These are phyloP conservation scores for Nasonia oneida DNA, from an alignment of 2,888 invertebrate species.

Conservation along the genomic window DNA sequence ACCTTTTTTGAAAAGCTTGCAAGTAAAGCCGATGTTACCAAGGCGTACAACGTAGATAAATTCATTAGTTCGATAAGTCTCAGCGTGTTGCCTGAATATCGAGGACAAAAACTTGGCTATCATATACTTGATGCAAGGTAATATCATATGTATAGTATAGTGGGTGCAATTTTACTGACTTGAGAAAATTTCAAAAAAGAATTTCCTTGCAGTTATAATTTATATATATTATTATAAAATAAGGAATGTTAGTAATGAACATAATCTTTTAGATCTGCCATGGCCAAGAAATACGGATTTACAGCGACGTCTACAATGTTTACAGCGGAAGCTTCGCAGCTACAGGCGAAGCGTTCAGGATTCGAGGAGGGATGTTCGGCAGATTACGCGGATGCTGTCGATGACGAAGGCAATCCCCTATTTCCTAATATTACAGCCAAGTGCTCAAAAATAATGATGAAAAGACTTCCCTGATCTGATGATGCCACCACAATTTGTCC, in stretches of 20 bases:
- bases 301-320: conserved; percentile 69
- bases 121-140: conserved; percentile 71
- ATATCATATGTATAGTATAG: background rate
- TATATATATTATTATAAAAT: background rate
- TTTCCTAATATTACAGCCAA: conserved; percentile 58
- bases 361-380: conserved; percentile 63
- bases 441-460: conserved; percentile 58
- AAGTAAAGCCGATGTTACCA: conserved; percentile 47
- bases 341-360: conserved; percentile 68
- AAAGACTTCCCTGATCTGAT: conserved; percentile 38
- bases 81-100: conserved; percentile 72
- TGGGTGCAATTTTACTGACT: no score
- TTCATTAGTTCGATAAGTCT: conserved; percentile 75
- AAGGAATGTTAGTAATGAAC: background rate
- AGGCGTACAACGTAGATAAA: conserved; percentile 68
- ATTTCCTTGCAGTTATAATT: background rate
- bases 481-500: background rate
- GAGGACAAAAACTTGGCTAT: conserved; percentile 74
- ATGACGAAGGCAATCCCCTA: conserved; percentile 58
- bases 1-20: conserved; percentile 35
- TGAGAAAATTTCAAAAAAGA: no score
- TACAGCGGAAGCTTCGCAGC: conserved; percentile 68
- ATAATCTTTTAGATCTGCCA: conserved; percentile 6
- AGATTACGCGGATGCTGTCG: conserved; percentile 58
- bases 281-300: conserved; percentile 64